Base-by-base conservation (phyloP, 2,888 invertebrate species). In the Lingula anatina region DNA sequence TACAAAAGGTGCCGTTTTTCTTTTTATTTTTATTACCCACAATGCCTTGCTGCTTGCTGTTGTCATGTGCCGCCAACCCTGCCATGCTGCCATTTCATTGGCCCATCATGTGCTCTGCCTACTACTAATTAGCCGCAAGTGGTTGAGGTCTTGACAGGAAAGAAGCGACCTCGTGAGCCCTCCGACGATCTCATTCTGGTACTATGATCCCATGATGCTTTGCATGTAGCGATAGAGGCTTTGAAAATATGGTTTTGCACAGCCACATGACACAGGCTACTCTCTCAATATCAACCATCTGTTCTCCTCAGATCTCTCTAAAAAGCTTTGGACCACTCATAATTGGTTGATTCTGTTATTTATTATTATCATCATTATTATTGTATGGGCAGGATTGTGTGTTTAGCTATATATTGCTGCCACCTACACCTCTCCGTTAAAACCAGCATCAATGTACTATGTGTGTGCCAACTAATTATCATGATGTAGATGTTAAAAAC, bases 111-210 rank as follows among this genome's bases (percentile, higher is more conserved):
- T 70, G 70, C 72, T 70, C 67, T 68, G 73, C 31, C 15, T 15
- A 15, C 71, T 70, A 73, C 71, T 72, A 72, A 73, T 71, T 74
- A 75, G 73, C 72, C 72, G 67, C 75, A 70, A 72, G 69, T 74
- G 68, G 74, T 76, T 67, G 76, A 74, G 73, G 73, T 72, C 65
- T 60, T 90, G 85, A 84, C 87, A 83, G 90, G 89, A 86, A 91
- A 91, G 89, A 92, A 92, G 86, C 90, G 92, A 84, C 87, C 90
- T 84, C 87, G 85, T 77, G 86, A 86, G 81, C 81, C 83, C 78
- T 86, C 86, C 83, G 87, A 87, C 83, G 88, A 89, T 83, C 84
- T 89, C 84, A 85, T 92, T 88, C 90, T 93, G 92, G 92, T 93
- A 92, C 89, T 86, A 60, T 65, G 50, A 59, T n/a, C 63, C 63